phyloP scores from a whole-genome alignment of 2,113 vertebrate genomes.

The Seriola quinqueradiata region DNA sequence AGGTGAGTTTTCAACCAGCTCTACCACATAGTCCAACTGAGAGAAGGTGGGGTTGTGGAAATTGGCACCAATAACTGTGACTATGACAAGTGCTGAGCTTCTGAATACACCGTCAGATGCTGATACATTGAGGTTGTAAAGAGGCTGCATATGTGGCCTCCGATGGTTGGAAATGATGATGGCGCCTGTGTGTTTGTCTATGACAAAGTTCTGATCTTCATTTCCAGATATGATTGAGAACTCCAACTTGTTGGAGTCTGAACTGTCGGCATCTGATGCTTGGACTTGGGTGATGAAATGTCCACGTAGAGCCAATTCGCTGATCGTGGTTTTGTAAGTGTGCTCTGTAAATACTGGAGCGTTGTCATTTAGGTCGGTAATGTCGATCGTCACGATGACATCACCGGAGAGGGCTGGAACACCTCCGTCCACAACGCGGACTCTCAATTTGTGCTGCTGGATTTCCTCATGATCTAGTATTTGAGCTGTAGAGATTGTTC shows the following conservation, averaged over 20 bases:
- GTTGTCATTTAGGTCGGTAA: slow-evolving; percentile 96
- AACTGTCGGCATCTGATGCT: slow-evolving; percentile 92
- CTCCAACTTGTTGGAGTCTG: slow-evolving; percentile 87
- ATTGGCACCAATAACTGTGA: slow-evolving; percentile 92
- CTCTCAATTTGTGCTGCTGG: slow-evolving; percentile 86
- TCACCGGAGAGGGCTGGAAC: slow-evolving; percentile 93
- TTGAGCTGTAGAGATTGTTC: slow-evolving; percentile 88
- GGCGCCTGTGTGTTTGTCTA: slow-evolving; percentile 89
- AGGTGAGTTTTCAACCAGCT: slow-evolving; percentile 93
- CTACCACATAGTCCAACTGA: slow-evolving; percentile 93
- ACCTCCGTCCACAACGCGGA: slow-evolving; percentile 91
- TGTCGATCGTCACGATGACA: slow-evolving; percentile 84
- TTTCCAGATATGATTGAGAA: slow-evolving; percentile 94
- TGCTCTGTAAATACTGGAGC: slow-evolving; percentile 90
- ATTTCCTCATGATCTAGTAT: slow-evolving; percentile 91
- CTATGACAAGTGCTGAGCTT: slow-evolving; percentile 88
- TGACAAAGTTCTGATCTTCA: slow-evolving; percentile 93
- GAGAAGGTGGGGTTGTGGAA: slow-evolving; percentile 92
- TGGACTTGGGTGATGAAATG: slow-evolving; percentile 94
- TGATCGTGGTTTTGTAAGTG: slow-evolving; percentile 89
- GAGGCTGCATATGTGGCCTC: slow-evolving; percentile 84
- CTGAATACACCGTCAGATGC: slow-evolving; percentile 97
- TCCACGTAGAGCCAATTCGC: slow-evolving; percentile 90
- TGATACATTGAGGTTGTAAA: slow-evolving; percentile 90
- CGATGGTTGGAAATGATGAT: slow-evolving; percentile 90